Evolutionary conservation across 2,113 vertebrate genomes (phyloP), one percentile per base, ranked within the genome.

Genomic region (Piprites chloris): DNA sequence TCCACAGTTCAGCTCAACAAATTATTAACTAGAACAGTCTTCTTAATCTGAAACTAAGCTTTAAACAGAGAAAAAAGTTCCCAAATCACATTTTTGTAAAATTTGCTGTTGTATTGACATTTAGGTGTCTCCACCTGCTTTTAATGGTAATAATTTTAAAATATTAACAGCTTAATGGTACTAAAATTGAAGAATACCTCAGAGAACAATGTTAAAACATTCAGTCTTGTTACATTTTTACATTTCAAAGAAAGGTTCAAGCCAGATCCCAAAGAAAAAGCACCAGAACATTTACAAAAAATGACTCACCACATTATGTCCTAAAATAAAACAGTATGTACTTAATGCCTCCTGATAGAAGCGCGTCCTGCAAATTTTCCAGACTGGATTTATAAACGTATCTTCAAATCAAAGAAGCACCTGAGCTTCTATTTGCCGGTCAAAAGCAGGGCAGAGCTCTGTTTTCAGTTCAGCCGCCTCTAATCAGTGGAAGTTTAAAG

Each of bases 401-500:
- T 35, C 72, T 92, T 74, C 68, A 90, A 90, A 49, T 72, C 63
- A 85, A 42, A 84, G 75, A 59, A 92, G 58, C 68, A 63, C 68
- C 58, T n/a, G 52, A 68, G 59, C 67, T 91, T 65, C 68, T 84
- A 32, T 92, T 84, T 90, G 55, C 85, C 90, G 85, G 90, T 62
- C 83, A 77, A 74, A 95, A 84, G 55, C 72, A 67, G 65, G 77
- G 56, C 65, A 93, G 59, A 63, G 35, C 73, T 89, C 47, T 87
- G 46, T 90, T 91, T 84, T 91, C 76, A 77, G 87, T 78, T 89
- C 90, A 87, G 78, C 81, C 90, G 84, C 73, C 88, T 91, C 67
- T 94, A 80, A 93, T 92, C 74, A 73, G 80, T 44, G 63, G 52
- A 90, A 94, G 84, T 93, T 96, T 94, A 92, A 79, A 95, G 82